Conservation (phyloP, 2,113 vertebrate species). For the Aptenodytes forsteri region DNA sequence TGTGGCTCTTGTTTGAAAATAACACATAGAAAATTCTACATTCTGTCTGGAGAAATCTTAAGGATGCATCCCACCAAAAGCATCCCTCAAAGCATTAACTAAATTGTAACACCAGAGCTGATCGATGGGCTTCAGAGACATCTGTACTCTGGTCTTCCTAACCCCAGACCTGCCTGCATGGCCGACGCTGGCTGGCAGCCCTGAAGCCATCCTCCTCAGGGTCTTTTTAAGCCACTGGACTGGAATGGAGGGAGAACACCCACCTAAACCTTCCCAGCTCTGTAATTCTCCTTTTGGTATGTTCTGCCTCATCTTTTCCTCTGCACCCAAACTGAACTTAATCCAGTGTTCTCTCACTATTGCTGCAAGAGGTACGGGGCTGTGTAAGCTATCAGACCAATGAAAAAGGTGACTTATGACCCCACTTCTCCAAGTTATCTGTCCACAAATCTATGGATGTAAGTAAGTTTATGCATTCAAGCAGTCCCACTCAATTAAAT, state of each 20-base stretch:
- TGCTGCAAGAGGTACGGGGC: background rate
- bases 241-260: background rate
- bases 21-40: fast-evolving
- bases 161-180: background rate
- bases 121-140: too few species aligned
- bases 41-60: background rate
- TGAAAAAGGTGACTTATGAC: background rate
- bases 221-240: background rate
- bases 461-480: background rate
- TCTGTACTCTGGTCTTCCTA: background rate
- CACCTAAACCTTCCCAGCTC: background rate
- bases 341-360: fast-evolving
- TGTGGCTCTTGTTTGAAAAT: background rate
- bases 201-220: background rate
- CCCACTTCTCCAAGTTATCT: background rate
- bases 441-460: background rate
- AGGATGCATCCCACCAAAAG: fast-evolving
- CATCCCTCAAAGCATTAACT: background rate
- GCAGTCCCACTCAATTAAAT: background rate
- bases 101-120: background rate
- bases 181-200: background rate
- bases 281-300: fast-evolving
- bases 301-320: background rate
- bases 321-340: background rate
- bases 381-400: background rate